Evolutionary conservation across 2,797 vertebrate species (phyloP).

Genomic region (Hipposideros larvatus): DNA sequence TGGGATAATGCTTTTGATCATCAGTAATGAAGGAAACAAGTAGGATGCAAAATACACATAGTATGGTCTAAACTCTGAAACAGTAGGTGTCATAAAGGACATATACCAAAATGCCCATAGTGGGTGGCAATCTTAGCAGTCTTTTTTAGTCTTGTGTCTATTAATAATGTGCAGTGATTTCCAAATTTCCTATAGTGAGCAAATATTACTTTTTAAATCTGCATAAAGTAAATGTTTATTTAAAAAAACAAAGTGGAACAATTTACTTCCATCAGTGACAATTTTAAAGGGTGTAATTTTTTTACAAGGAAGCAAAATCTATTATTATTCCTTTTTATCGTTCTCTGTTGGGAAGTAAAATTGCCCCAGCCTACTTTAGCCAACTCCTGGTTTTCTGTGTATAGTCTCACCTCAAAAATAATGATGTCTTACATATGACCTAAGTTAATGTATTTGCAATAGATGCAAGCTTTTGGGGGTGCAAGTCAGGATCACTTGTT

Average conservation of each 20-base stretch:
- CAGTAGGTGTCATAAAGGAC: neutral
- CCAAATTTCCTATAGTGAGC: neutral
- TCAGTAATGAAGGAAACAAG: conserved; percentile 54
- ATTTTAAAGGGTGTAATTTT: conserved; percentile 55
- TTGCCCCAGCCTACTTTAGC: neutral
- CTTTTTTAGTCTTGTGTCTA: neutral
- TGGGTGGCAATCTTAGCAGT: neutral
- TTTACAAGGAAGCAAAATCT: conserved; percentile 12
- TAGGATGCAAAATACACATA: conserved; percentile 6
- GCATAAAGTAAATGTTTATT: conserved; percentile 35
- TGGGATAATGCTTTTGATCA: conserved; percentile 36
- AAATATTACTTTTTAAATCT: conserved; percentile 39
- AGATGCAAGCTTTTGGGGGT: neutral
- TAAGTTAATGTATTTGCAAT: neutral
- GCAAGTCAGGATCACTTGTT: neutral
- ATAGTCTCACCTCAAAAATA: conserved; percentile 33
- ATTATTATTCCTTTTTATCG: neutral
- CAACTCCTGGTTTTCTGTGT: conserved; percentile 24
- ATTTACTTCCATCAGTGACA: neutral
- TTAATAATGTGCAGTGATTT: conserved; percentile 51
- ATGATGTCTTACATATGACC: neutral
- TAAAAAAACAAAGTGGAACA: conserved; percentile 12
- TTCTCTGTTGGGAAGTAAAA: conserved; percentile 5
- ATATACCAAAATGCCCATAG: neutral
- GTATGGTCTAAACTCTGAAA: conserved; percentile 25